Conservation (phyloP, 2,888 invertebrate genomes). For the Macrophya annulata region DNA sequence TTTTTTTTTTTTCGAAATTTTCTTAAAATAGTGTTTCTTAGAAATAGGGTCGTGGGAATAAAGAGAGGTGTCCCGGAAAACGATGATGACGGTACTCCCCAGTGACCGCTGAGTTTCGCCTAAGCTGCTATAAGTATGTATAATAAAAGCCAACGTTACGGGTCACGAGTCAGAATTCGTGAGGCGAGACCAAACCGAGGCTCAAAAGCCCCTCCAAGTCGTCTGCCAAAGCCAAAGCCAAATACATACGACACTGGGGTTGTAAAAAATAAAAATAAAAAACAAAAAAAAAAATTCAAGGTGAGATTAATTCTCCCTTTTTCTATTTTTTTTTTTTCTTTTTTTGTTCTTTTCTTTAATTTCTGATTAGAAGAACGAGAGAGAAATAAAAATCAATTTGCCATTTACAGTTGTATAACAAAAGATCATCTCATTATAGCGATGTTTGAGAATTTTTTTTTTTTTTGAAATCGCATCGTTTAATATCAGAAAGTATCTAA, state of each 20-base stretch:
- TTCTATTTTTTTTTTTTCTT: neutral
- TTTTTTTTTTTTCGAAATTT: neutral
- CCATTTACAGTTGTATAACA: too few relatives aligned
- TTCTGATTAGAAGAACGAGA: too few relatives aligned
- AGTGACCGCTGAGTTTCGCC: slow-evolving; percentile 34
- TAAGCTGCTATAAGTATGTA: slow-evolving; percentile 44
- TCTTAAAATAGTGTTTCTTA: neutral
- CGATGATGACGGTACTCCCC: slow-evolving; percentile 8
- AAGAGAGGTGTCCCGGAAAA: slow-evolving; percentile 13
- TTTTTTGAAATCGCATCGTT: too few relatives aligned
- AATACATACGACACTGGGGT: slow-evolving; percentile 8
- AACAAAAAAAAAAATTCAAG: neutral
- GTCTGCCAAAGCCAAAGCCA: slow-evolving; percentile 25
- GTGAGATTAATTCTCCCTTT: neutral
- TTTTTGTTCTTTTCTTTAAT: too few relatives aligned
- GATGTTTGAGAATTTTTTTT: too few relatives aligned
- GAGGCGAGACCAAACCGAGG: neutral
- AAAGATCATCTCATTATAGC: too few relatives aligned
- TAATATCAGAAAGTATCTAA: too few relatives aligned
- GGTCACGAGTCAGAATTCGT: slow-evolving; percentile 24
- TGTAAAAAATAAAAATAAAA: neutral
- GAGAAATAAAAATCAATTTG: too few relatives aligned
- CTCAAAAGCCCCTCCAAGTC: slow-evolving; percentile 39
- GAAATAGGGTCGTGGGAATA: neutral
- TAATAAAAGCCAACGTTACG: slow-evolving; percentile 39